Base-by-base conservation (phyloP, 2,888 invertebrate genomes). In the Gymnosoma rotundatum region DNA sequence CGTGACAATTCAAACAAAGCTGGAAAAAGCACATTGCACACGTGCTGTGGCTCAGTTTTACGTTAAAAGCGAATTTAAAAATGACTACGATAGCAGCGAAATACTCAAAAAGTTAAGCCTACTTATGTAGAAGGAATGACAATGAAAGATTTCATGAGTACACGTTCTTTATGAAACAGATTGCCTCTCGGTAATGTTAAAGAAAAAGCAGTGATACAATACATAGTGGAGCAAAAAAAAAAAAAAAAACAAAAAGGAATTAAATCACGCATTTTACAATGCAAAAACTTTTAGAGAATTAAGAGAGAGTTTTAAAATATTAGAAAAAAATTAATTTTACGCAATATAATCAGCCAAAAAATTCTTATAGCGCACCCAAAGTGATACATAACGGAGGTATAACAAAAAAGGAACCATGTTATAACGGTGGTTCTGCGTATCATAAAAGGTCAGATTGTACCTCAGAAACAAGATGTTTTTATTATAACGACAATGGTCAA, bases 201-300 rank as follows among this genome's bases (percentile, higher is more conserved):
- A 60, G 58, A 60, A 60, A 36, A 36, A 36, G 8, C 36, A n/a
- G n/a, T n/a, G 8, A 18, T 66, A 12, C 66, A n/a, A 32, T 66
- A 66, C 12, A 66, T 32, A 66, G 32, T 66, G 2, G 50, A n/a
- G n/a, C n/a, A n/a, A n/a, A n/a, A n/a, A 66, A 25, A 48, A 48
- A 7, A 16, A 48, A 16, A 64, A 48, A 64, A 56, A 32, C 8
- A 21, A 78, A 78, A 58, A 81, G 7, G 56, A 56, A 14, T 7
- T 56, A 1, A 56, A 56, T n/a, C 32, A 56, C 14, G 1, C 25
- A 6, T 14, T 25, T 1, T 56, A 56, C 25, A n/a, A 56, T 2
- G 6, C 20, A 12, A 10, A 56, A 56, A 56, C n/a, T 3, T 56
- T 12, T 12, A 56, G 14, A 56, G 25, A 12, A 52, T 9, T 16